Conservation (phyloP, 2,113 vertebrate genomes). For the Semnornis frantzii region DNA sequence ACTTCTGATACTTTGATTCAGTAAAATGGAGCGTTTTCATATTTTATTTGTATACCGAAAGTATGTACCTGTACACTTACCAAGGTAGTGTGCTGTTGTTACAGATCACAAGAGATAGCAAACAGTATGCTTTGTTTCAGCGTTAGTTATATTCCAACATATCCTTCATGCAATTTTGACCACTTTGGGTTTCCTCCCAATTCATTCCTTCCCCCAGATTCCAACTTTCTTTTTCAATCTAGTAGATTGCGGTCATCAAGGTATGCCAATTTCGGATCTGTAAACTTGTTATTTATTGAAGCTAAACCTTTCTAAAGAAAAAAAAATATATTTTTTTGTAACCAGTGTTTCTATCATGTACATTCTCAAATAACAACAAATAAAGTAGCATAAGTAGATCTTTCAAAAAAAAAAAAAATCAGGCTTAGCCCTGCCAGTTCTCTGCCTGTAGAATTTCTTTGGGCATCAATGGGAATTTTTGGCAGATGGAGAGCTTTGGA, state of each 20-base stretch:
- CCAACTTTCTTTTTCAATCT: conserved; percentile 73
- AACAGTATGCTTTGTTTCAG: conserved; percentile 30
- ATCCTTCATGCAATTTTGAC: conserved; percentile 47
- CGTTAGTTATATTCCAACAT: conserved; percentile 26
- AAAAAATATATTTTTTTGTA: conserved; percentile 85
- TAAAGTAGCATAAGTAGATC: conserved; percentile 61
- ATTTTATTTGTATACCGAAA: conserved; percentile 69
- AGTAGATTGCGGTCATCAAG: conserved; percentile 71
- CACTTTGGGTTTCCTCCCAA: conserved; percentile 42
- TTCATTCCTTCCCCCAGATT: conserved; percentile 50
- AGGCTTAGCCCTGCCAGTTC: not conserved
- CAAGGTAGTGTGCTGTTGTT: conserved; percentile 55
- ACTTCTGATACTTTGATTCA: conserved; percentile 66
- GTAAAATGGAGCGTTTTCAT: conserved; percentile 73
- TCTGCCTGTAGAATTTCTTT: conserved; percentile 8
- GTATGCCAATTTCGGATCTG: conserved; percentile 74
- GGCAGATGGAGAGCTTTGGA: not conserved
- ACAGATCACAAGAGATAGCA: conserved; percentile 50
- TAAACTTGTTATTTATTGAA: conserved; percentile 79
- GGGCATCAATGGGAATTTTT: not conserved
- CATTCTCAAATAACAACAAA: conserved; percentile 70
- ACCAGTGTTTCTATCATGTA: conserved; percentile 81
- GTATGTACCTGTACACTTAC: conserved; percentile 36
- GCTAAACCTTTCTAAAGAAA: conserved; percentile 81
- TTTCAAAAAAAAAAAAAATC: not conserved